Conservation (phyloP, 2,113 vertebrate species). For the Pungitius pungitius region DNA sequence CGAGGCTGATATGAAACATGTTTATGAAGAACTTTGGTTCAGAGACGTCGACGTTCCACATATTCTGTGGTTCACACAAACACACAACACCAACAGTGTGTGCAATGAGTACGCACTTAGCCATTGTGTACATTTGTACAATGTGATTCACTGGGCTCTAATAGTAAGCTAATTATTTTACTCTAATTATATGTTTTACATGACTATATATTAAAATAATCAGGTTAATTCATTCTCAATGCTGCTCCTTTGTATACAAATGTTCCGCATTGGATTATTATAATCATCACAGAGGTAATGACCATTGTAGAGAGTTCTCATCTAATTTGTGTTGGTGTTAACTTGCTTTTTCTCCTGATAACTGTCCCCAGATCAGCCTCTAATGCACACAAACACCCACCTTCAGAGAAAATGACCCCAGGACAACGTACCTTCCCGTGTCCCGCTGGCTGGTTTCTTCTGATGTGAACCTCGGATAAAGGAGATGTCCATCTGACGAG, state of each 20-base stretch:
- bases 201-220: background rate
- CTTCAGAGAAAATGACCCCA: background rate
- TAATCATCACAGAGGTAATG: background rate
- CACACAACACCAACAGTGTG: too few relatives aligned
- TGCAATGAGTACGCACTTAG: too few relatives aligned
- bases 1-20: too few relatives aligned
- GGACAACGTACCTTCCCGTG: slow-evolving; percentile 35
- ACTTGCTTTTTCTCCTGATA: background rate
- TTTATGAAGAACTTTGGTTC: too few relatives aligned
- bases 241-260: background rate
- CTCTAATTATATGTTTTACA: background rate
- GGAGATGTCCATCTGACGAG: slow-evolving; percentile 14
- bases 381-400: background rate
- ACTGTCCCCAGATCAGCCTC: background rate
- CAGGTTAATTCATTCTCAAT: background rate
- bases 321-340: background rate
- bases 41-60: too few relatives aligned
- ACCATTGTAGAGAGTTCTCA: background rate
- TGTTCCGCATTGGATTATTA: background rate
- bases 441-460: background rate
- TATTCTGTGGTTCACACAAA: background rate
- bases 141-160: too few relatives aligned
- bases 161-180: too few relatives aligned
- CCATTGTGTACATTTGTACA: too few relatives aligned
- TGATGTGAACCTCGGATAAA: slow-evolving; percentile 14